These are phyloP conservation scores for human DNA, from an alignment of 2,113 vertebrate genomes.

Conservation along the genomic window DNA sequence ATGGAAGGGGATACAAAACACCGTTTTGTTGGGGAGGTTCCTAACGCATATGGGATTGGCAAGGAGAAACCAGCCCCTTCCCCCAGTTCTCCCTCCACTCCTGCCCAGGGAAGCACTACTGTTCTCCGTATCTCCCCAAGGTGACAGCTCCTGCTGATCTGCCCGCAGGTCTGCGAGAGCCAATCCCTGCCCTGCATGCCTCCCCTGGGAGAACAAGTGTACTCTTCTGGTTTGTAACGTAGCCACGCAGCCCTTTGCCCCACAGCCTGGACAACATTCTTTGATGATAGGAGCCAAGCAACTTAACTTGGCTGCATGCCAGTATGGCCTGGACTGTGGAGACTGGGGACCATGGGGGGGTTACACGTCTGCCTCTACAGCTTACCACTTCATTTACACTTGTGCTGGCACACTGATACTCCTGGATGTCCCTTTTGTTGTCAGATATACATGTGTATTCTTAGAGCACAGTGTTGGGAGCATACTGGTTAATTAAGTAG, in stretches of 20 bases:
- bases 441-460: neutral
- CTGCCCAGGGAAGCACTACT: neutral
- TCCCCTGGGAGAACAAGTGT: neutral
- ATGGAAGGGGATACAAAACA: neutral
- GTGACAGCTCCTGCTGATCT: neutral
- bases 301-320: neutral
- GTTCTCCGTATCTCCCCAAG: neutral
- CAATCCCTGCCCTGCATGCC: neutral
- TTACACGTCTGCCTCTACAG: neutral
- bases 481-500: neutral
- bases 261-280: neutral
- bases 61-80: neutral
- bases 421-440: neutral
- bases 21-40: neutral
- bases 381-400: neutral
- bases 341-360: neutral
- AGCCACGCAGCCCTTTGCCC: neutral
- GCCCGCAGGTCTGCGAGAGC: neutral
- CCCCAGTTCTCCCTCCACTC: accelerated
- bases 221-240: neutral
- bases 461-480: neutral
- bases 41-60: neutral
- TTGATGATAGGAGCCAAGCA: neutral
- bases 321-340: neutral
- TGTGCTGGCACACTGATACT: neutral